Conservation (phyloP, 2,797 vertebrate genomes). For the Falco rusticolus region DNA sequence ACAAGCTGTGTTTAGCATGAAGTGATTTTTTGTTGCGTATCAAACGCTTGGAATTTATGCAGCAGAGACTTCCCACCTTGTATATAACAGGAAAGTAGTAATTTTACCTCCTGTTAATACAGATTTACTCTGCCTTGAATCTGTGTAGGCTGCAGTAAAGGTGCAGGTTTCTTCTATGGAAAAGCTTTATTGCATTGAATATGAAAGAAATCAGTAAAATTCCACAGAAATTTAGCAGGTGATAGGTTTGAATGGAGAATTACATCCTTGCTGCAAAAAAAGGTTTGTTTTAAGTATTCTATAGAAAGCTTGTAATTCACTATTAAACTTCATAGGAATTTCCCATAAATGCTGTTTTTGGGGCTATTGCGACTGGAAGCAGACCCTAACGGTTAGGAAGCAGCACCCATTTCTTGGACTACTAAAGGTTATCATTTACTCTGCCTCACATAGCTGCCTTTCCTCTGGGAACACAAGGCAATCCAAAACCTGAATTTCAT, state of each 20-base stretch:
- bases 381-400: neutral
- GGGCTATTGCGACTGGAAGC: neutral
- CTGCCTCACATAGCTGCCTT: neutral
- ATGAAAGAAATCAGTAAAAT: neutral
- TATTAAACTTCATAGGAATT: neutral
- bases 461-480: neutral
- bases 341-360: neutral
- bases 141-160: neutral
- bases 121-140: neutral
- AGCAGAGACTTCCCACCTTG: neutral
- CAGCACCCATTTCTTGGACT: neutral
- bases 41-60: constrained; percentile 12
- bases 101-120: neutral
- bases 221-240: neutral
- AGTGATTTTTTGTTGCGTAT: constrained; percentile 2
- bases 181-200: neutral
- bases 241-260: constrained; percentile 3
- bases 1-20: neutral
- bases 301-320: neutral
- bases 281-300: neutral
- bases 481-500: neutral
- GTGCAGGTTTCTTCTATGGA: neutral
- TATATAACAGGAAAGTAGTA: neutral
- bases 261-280: neutral
- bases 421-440: neutral